Evolutionary conservation across 2,888 invertebrate species (phyloP).

Genomic region (Seira sanloemensis): DNA sequence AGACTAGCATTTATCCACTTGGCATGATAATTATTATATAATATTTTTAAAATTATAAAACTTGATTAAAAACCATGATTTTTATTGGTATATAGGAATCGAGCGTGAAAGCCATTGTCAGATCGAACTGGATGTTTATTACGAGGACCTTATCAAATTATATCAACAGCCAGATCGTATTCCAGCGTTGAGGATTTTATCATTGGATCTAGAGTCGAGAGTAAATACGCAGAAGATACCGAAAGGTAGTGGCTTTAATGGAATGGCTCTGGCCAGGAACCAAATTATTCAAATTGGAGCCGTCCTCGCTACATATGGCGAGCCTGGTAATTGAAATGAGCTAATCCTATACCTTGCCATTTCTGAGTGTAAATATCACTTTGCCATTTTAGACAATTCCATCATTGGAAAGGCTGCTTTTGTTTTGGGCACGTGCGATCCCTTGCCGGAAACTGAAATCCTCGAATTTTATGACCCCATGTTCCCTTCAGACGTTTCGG

Average conservation of each 20-base stretch:
- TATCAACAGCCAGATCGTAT: not conserved
- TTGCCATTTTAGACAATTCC: not conserved
- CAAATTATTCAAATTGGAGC: conserved; percentile 67
- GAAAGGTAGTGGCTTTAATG: conserved; percentile 12
- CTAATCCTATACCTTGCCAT: too few species aligned
- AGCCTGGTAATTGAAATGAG: conserved; percentile 18
- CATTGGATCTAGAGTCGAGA: conserved; percentile 68
- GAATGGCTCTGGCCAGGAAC: too few species aligned
- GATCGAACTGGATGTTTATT: conserved; percentile 66
- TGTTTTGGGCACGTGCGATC: conserved; percentile 58
- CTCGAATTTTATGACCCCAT: conserved; percentile 50
- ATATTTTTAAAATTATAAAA: too few species aligned
- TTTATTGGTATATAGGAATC: too few species aligned
- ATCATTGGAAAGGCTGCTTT: conserved; percentile 54
- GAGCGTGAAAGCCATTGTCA: conserved; percentile 53
- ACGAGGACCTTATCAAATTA: conserved; percentile 3
- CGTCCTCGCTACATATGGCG: conserved; percentile 34
- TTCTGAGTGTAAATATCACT: too few species aligned
- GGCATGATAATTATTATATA: too few species aligned
- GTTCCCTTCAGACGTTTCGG: not conserved
- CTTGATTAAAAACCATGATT: too few species aligned
- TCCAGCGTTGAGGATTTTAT: conserved; percentile 63
- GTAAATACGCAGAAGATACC: conserved; percentile 28
- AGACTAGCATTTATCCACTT: too few species aligned
- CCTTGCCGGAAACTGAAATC: conserved; percentile 46